Evolutionary conservation across 2,888 invertebrate species (phyloP).

Genomic region (Hypsopygia costalis): DNA sequence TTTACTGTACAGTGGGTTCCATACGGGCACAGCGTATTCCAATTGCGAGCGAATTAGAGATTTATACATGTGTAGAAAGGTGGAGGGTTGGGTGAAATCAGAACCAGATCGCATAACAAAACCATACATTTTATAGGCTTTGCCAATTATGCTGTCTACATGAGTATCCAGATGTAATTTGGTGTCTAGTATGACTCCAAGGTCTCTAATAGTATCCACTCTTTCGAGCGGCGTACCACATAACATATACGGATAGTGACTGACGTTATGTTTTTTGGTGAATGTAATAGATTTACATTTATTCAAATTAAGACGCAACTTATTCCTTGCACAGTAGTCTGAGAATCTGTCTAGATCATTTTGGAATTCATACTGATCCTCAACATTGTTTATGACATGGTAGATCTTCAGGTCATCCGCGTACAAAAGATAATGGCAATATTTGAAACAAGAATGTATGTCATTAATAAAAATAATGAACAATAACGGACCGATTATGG

Average conservation of each 20-base stretch:
- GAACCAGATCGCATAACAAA: conserved; percentile 14
- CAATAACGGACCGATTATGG: conserved; percentile 15
- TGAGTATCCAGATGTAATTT: conserved; percentile 12
- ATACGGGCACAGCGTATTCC: conserved; percentile 12
- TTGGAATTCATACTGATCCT: too few relatives aligned
- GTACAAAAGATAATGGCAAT: neutral
- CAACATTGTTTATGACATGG: too few relatives aligned
- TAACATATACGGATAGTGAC: too few relatives aligned
- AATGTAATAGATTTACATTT: too few relatives aligned
- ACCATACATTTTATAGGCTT: conserved; percentile 15
- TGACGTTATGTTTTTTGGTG: too few relatives aligned
- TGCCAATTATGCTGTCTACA: conserved; percentile 14
- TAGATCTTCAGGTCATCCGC: neutral
- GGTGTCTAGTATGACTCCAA: conserved; percentile 14
- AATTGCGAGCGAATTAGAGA: conserved; percentile 13
- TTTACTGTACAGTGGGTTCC: conserved; percentile 13
- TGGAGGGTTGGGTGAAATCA: conserved; percentile 9
- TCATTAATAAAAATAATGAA: conserved; percentile 11
- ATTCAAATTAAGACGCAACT: too few relatives aligned
- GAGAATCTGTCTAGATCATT: too few relatives aligned
- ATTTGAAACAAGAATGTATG: neutral
- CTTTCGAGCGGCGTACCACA: too few relatives aligned
- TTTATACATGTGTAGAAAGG: conserved; percentile 11
- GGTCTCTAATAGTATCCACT: conserved; percentile 6
- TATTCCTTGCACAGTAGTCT: too few relatives aligned